Conservation (phyloP, 2,113 vertebrate species). For the Melanerpes formicivorus region DNA sequence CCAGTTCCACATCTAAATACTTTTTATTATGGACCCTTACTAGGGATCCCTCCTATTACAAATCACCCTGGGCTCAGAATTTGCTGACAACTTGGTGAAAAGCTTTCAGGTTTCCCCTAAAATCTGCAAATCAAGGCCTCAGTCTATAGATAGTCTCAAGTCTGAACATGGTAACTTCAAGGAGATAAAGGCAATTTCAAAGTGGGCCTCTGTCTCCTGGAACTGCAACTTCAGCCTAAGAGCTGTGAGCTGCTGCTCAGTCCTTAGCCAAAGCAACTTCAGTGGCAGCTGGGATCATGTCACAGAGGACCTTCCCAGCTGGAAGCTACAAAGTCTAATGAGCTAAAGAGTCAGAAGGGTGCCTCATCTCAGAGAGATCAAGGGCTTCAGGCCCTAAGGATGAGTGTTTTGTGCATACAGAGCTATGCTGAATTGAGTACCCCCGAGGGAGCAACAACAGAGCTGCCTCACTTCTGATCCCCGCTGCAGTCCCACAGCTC, state of each 20-base stretch:
- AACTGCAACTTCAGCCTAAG: neutral
- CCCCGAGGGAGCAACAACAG: neutral
- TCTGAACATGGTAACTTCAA: neutral
- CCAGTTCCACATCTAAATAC: neutral
- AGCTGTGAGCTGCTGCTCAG: neutral
- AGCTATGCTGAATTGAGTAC: neutral
- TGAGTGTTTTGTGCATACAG: neutral
- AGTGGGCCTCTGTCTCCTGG: neutral
- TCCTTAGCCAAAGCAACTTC: neutral
- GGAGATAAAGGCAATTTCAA: neutral
- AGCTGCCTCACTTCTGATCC: constrained; percentile 84
- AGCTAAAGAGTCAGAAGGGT: neutral
- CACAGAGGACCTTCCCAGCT: neutral
- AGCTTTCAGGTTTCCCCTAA: neutral
- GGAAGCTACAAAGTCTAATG: neutral
- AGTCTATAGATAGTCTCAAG: neutral
- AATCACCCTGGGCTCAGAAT: neutral
- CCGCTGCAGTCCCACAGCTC: constrained; percentile 97
- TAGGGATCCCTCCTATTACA: neutral
- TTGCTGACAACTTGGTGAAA: neutral
- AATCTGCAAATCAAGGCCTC: neutral
- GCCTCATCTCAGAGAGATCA: neutral
- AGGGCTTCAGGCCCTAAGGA: neutral
- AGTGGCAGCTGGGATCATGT: neutral
- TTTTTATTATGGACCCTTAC: neutral